phyloP scores from a whole-genome alignment of 2,888 invertebrate genomes.

The Sminthurides aquaticus region DNA sequence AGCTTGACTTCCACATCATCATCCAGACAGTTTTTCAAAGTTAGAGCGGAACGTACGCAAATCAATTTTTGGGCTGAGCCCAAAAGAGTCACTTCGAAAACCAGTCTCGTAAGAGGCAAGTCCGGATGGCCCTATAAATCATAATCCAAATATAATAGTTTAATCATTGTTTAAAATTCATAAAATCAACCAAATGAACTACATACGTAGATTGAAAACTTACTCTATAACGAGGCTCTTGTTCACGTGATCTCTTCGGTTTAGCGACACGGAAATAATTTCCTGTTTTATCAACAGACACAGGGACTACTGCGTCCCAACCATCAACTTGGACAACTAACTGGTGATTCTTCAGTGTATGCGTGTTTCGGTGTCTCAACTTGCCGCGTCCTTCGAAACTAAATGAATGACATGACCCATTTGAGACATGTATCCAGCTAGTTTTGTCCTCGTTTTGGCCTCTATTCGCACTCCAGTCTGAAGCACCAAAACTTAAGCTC shows the following conservation, averaged over 20 bases:
- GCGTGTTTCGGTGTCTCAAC: constrained; percentile 64
- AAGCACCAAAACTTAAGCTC: constrained; percentile 13
- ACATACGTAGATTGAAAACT: background rate
- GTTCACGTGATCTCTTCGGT: constrained; percentile 21
- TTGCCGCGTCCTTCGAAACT: constrained; percentile 73
- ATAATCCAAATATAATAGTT: background rate
- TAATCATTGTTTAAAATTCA: constrained; percentile 7
- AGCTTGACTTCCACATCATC: constrained; percentile 65
- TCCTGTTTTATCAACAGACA: constrained; percentile 92
- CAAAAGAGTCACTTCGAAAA: constrained; percentile 83
- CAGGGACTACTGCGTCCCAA: constrained; percentile 77
- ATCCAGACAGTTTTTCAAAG: constrained; percentile 67
- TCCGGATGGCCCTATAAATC: constrained; percentile 41
- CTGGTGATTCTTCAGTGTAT: constrained; percentile 73
- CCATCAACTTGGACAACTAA: constrained; percentile 81
- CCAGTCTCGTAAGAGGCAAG: constrained; percentile 63
- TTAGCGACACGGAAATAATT: constrained; percentile 74
- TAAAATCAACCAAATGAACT: background rate
- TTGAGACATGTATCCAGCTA: constrained; percentile 62
- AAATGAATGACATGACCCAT: constrained; percentile 74
- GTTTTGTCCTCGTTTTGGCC: constrained; percentile 26
- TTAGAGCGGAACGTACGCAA: constrained; percentile 81
- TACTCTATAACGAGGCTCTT: constrained; percentile 27
- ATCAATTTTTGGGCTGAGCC: constrained; percentile 90
- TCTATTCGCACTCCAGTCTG: constrained; percentile 11